Base-by-base conservation (phyloP, 2,888 invertebrate genomes). In the Apamea monoglypha region DNA sequence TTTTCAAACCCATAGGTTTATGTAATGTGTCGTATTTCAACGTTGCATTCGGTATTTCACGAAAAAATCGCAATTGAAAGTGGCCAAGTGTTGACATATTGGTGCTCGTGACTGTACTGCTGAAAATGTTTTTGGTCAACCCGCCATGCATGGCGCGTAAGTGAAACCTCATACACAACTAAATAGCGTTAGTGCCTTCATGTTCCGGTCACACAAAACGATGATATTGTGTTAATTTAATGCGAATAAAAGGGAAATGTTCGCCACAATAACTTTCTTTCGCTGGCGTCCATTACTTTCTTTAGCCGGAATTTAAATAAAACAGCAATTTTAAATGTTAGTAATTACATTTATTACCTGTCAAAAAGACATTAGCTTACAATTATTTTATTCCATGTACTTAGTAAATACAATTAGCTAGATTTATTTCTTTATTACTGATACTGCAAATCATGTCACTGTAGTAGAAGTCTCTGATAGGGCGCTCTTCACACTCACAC, bases 381-480 rank as follows among this genome's bases (percentile, higher is more conserved):
- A 95, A 94, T 95, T 93, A 95, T 93, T 93, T 91, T 92, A 94
- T 92, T 94, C 90, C 93, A 93, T 96, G 96, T 96, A 96, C 97
- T 97, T 96, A 96, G 96, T 96, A 96, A 96, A 96, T 97, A 97
- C 94, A 97, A 97, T 96, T 97, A 94, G 93, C 96, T 96, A 96
- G 94, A 95, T 96, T 96, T 95, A 94, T 93, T 91, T 88, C 77
- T 89, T 89, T 82, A 82, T 84, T 85, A 81, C 83, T 90, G 90
- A 90, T 91, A 87, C 89, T 91, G 90, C 78, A 90, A 91, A 91
- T 90, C 90, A 91, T 93, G 94, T 94, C 95, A 94, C 94, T 94
- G 94, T 93, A 92, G 94, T 93, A 93, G 93, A 94, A 93, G 93
- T 94, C 95, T 94, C 93, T 94, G 93, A 88, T 91, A 91, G 91